Evolutionary conservation across 2,113 vertebrate genomes (phyloP).

Genomic region (Apus apus): DNA sequence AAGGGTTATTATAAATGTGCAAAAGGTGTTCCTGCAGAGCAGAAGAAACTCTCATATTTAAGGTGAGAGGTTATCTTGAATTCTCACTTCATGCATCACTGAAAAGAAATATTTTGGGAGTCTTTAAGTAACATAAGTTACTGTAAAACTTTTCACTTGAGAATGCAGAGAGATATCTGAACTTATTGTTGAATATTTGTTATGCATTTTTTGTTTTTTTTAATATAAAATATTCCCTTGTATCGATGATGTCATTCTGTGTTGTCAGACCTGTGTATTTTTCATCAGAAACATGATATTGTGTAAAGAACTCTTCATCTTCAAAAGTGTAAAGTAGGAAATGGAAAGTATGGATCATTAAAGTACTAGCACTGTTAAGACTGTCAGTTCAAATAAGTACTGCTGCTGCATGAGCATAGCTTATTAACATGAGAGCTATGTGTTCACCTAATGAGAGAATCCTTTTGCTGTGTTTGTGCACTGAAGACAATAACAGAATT

Average conservation of each 20-base stretch:
- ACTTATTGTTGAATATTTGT: not conserved
- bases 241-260: not conserved
- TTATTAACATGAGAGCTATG: not conserved
- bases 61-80: not conserved
- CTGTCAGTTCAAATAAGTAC: not conserved
- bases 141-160: not conserved
- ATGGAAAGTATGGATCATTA: not conserved
- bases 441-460: not conserved
- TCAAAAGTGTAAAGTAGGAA: not conserved
- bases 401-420: not conserved
- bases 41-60: not conserved
- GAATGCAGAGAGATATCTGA: not conserved
- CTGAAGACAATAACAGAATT: not conserved
- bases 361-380: not conserved
- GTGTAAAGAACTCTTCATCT: not conserved
- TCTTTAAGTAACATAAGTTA: not conserved
- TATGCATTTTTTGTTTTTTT: not conserved
- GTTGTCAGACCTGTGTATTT: not conserved
- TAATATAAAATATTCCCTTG: not conserved
- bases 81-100: not conserved
- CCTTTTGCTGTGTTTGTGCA: not conserved
- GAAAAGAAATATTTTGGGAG: not conserved
- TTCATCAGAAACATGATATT: not conserved
- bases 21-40: not conserved
- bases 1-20: not conserved